Percentiles rank a stretch among this genome's conserved stretches.
phyloP scores from a whole-genome alignment of 2,888 invertebrate species.

The Tupiocoris notatus region DNA sequence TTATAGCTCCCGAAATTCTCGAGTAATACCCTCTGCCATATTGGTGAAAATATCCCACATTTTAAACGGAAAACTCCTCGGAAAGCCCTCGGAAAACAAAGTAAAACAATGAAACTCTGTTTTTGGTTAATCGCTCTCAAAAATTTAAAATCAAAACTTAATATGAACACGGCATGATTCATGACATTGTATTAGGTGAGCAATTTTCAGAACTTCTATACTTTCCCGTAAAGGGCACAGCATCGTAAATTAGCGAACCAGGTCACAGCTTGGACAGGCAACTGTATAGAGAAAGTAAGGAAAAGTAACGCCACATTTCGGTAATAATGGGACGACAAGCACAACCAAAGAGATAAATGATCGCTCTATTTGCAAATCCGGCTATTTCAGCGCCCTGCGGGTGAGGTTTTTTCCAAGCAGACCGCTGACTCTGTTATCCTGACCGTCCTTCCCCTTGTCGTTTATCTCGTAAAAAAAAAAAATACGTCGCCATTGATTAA shows the following conservation, averaged over 20 bases:
- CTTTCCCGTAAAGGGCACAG: too few relatives aligned
- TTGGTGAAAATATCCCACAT: too few relatives aligned
- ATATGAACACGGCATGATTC: too few relatives aligned
- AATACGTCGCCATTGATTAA: neutral
- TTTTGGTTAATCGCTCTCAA: too few relatives aligned
- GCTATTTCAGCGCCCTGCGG: conserved; percentile 12
- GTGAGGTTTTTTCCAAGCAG: conserved; percentile 14
- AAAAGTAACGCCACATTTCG: neutral
- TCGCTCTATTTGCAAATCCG: conserved; percentile 24
- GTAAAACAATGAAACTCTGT: too few relatives aligned
- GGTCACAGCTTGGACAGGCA: neutral
- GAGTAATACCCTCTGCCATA: too few relatives aligned
- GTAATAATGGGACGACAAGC: conserved; percentile 29
- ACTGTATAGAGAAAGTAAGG: neutral
- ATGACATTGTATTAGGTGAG: too few relatives aligned
- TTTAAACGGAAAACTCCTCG: too few relatives aligned
- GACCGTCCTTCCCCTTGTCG: neutral
- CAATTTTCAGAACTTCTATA: too few relatives aligned
- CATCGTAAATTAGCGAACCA: neutral
- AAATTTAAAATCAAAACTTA: too few relatives aligned
- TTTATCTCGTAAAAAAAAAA: neutral
- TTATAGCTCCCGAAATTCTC: too few relatives aligned
- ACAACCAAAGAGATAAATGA: conserved; percentile 6
- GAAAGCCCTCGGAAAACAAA: too few relatives aligned
- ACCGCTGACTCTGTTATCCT: conserved; percentile 16